Base-by-base conservation (phyloP, 2,113 vertebrate species). In the Eubucco bourcierii region DNA sequence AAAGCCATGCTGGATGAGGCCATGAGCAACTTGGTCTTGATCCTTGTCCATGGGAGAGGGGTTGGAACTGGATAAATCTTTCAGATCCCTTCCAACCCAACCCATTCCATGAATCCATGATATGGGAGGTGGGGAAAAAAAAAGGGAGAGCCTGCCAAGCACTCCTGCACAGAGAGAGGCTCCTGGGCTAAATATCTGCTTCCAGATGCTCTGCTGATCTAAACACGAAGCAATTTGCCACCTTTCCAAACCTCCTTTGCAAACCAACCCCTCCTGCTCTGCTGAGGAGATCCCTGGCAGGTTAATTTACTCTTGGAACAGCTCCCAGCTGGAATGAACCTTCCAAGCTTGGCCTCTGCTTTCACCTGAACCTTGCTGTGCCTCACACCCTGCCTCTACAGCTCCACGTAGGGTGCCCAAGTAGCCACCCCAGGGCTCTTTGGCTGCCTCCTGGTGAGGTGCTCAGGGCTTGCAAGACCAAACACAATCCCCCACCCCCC, bases 251-350 rank as follows among this genome's bases (percentile, higher is more conserved):
- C 87, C 79, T 83, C 71, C 89, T 94, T 95, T 93, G 50, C 95
- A 89, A 94, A 96, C 95, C 92, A 95, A 94, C 92, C 89, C 93
- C 93, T 94, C 60, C 87, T 80, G 84, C 92, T 87, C 78, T 11
- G 46, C 31, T 94, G 75, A 92, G 96, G 94, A 96, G 95, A 94
- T 92, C 87, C 46, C 91, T 95, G 95, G 89, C 95, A 96, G 95
- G 96, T 95, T 96, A 96, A 95, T 96, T 96, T 96, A 91, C 92
- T 96, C 74, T 96, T 93, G 94, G 94, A 96, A 91, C 91, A 27
- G 94, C 91, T 85, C 95, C 94, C 94, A 93, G 61, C 89, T 91
- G 94, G 93, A 94, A 93, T 94, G 92, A 93, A 58, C 80, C 77
- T 91, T 96, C 77, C 81, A 93, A 93, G 90, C 84, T 91, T 85